Conservation (phyloP, 2,797 vertebrate species). For the Pachyuromys duprasi region DNA sequence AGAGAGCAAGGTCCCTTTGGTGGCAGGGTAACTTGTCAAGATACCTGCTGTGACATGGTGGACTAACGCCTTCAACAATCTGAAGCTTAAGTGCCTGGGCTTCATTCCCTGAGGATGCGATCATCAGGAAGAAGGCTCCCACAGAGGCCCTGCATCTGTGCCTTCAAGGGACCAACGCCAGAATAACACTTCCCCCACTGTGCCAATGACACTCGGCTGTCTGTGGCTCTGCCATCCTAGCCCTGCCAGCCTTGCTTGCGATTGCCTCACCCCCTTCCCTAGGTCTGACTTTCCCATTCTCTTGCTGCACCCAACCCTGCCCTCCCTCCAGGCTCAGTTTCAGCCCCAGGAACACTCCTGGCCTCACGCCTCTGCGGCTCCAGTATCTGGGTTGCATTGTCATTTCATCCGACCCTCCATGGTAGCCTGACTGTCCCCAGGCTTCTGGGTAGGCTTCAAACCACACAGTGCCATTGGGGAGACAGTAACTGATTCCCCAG, state of each 20-base stretch:
- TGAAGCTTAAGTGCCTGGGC: not conserved
- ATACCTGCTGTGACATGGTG: fast-evolving
- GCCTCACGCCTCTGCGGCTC: not conserved
- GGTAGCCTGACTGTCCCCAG: not conserved
- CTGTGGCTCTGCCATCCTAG: not conserved
- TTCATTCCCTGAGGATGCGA: not conserved
- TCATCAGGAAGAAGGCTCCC: fast-evolving
- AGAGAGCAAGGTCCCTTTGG: not conserved
- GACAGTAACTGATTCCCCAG: fast-evolving
- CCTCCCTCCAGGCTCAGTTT: not conserved
- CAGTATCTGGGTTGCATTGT: fast-evolving
- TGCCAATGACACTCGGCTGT: not conserved
- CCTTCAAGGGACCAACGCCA: too few relatives aligned
- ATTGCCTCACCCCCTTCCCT: not conserved
- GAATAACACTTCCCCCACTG: not conserved
- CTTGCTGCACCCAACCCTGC: not conserved
- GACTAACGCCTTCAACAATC: not conserved
- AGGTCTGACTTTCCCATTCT: not conserved
- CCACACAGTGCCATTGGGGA: fast-evolving
- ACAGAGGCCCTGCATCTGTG: fast-evolving
- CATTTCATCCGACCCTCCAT: not conserved
- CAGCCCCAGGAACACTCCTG: not conserved
- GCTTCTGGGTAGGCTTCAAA: not conserved
- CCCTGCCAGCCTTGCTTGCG: fast-evolving
- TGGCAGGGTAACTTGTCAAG: not conserved